Percentiles rank a stretch among this genome's conserved stretches.
phyloP scores from a whole-genome alignment of 2,888 invertebrate species.

The Acrobasis suavella region DNA sequence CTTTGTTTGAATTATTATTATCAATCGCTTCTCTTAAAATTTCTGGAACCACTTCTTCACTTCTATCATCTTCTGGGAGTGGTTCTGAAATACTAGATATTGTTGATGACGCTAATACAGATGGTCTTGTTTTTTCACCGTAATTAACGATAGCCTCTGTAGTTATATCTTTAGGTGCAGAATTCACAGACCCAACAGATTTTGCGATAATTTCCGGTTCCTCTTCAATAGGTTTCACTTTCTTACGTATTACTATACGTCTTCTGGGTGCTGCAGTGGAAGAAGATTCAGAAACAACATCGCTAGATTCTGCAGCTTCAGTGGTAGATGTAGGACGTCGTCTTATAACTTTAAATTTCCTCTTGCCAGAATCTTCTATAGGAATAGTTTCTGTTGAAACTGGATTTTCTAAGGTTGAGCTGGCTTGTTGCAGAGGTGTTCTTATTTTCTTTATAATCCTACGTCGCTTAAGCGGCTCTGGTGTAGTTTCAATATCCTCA shows the following conservation, averaged over 20 bases:
- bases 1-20: conserved; percentile 43
- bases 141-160: conserved; percentile 58
- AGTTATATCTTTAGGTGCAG: conserved; percentile 44
- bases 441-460: conserved; percentile 58
- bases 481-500: conserved; percentile 36
- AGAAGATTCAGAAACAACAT: conserved; percentile 39
- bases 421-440: conserved; percentile 34
- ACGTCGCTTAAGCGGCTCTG: conserved; percentile 48
- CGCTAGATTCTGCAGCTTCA: conserved; percentile 35
- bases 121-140: conserved; percentile 61
- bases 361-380: conserved; percentile 60
- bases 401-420: conserved; percentile 39
- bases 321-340: conserved; percentile 58
- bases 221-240: conserved; percentile 54
- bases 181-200: conserved; percentile 49
- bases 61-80: conserved; percentile 19
- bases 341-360: conserved; percentile 64
- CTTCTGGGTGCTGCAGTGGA: conserved; percentile 49
- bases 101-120: conserved; percentile 36
- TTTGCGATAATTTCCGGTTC: conserved; percentile 54
- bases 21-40: conserved; percentile 33
- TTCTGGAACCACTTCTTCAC: conserved; percentile 17
- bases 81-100: conserved; percentile 35
- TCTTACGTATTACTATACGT: conserved; percentile 70
- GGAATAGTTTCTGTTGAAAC: conserved; percentile 53